Conservation (phyloP, 2,797 vertebrate species). For the Schizothorax lantsangensis region DNA sequence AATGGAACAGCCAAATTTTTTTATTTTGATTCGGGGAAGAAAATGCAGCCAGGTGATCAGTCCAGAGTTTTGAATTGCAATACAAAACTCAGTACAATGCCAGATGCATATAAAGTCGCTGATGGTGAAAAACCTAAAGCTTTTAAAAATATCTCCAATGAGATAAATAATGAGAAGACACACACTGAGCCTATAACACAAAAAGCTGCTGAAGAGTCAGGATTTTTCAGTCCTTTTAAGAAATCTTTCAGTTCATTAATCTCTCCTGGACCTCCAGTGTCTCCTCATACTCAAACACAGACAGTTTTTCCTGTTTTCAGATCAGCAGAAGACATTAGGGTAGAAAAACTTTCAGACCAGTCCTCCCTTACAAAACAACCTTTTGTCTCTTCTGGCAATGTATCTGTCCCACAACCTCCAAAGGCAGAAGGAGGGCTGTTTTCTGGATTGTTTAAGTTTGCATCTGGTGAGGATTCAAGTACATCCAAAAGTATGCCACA, state of each 20-base stretch:
- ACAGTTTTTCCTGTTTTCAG: slow-evolving; percentile 79
- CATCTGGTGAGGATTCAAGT: slow-evolving; percentile 72
- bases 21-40: slow-evolving; percentile 44
- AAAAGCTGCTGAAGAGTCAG: slow-evolving; percentile 63
- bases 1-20: slow-evolving; percentile 45
- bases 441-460: slow-evolving; percentile 76
- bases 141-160: slow-evolving; percentile 46
- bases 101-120: slow-evolving; percentile 45
- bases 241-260: slow-evolving; percentile 89
- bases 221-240: slow-evolving; percentile 87
- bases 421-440: slow-evolving; percentile 72
- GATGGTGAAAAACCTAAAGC: slow-evolving; percentile 56
- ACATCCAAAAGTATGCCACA: slow-evolving; percentile 59
- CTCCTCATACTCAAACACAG: slow-evolving; percentile 70
- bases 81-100: slow-evolving; percentile 49
- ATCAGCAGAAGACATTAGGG: slow-evolving; percentile 73
- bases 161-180: slow-evolving; percentile 46
- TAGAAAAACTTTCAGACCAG: slow-evolving; percentile 67
- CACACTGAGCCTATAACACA: slow-evolving; percentile 44
- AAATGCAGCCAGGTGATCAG: slow-evolving; percentile 40
- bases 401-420: slow-evolving; percentile 68
- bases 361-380: slow-evolving; percentile 73
- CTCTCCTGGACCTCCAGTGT: slow-evolving; percentile 72
- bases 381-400: slow-evolving; percentile 80
- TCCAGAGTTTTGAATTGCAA: background rate